Conservation (phyloP, 1,140 invertebrate species). For the Thrips palmi region DNA sequence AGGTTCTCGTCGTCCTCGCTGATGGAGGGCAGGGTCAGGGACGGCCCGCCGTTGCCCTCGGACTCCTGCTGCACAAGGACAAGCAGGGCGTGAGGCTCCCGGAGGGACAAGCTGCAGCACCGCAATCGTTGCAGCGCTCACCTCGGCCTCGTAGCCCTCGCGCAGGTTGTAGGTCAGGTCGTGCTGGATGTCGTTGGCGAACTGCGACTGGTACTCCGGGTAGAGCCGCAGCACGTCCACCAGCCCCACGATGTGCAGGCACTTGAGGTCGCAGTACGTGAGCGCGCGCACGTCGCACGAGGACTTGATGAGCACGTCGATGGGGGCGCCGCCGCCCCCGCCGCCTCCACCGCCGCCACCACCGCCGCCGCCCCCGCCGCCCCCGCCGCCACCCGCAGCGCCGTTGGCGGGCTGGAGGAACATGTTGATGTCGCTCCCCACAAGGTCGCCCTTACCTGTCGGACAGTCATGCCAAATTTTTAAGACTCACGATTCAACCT, state of each 20-base stretch:
- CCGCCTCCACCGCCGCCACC: slow-evolving; percentile 30
- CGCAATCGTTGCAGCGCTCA: slow-evolving; percentile 20
- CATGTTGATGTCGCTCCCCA: slow-evolving; percentile 82
- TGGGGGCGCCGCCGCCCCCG: slow-evolving; percentile 22
- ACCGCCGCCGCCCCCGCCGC: slow-evolving; percentile 23
- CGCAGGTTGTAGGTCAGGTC: slow-evolving; percentile 89
- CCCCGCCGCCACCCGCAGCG: slow-evolving; percentile 30
- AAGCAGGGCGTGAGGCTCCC: too few relatives aligned
- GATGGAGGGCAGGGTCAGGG: slow-evolving; percentile 69
- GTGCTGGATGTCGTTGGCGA: slow-evolving; percentile 84
- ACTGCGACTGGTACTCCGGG: slow-evolving; percentile 85
- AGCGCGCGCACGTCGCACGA: slow-evolving; percentile 86
- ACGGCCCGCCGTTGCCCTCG: slow-evolving; percentile 59
- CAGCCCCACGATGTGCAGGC: slow-evolving; percentile 75
- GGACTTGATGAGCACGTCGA: slow-evolving; percentile 73
- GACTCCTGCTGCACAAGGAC: slow-evolving; percentile 38
- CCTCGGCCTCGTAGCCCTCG: slow-evolving; percentile 79
- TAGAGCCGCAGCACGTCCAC: slow-evolving; percentile 80
- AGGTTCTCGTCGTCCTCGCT: slow-evolving; percentile 81
- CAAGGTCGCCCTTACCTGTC: slow-evolving; percentile 84
- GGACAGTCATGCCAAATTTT: slow-evolving; percentile 13
- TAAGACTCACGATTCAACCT: slow-evolving; percentile 6
- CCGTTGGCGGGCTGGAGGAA: slow-evolving; percentile 41
- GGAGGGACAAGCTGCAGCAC: too few relatives aligned
- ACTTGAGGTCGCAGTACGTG: slow-evolving; percentile 91